Base-by-base conservation (phyloP, 2,888 invertebrate species). In the Drosophila neoperkinsi region DNA sequence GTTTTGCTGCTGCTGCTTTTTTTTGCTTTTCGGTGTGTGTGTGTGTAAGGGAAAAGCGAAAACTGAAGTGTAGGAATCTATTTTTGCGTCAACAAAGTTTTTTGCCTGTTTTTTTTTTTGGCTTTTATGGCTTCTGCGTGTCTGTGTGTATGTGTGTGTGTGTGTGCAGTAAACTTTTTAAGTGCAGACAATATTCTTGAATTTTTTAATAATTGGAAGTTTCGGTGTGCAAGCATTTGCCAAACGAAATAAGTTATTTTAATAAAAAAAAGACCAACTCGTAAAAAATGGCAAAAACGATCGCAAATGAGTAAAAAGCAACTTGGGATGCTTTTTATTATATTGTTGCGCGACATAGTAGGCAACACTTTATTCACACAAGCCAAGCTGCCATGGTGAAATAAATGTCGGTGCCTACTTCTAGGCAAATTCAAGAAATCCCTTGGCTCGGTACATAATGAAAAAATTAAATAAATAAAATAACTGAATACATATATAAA, bases 81-180 rank as follows among this genome's bases (percentile, higher is more conserved):
- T 84, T 90, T 88, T 83, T 81, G 81, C 67, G 80, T 72, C 63
- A 63, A 81, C 83, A 81, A 70, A 78, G 74, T 69, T 79, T 73
- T 61, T 64, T 66, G 41, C 59, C 65, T 60, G 51, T 71, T 62
- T 68, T 61, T 75, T 75, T 71, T 75, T 71, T 79, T 74, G 43
- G 78, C 31, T 81, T 81, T 79, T 79, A 74, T 71, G 70, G 67
- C 67, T 71, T 74, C 56, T 46, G 49, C 36, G 33, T 68, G 50
- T 38, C 30, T 43, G 13, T 33, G 34, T 61, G 18, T 62, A 30
- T 46, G 56, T 55, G 36, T 53, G 30, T 28, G 25, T 49, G 10
- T 51, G 28, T 64, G 46, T 70, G 68, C 62, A 65, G 56, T 82
- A 78, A 74, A 81, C 60, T 73, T 79, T 81, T 77, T 68, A 72